Percentiles rank a stretch among this genome's conserved stretches.
Evolutionary conservation across 2,797 vertebrate genomes (phyloP).

Genomic region (Florisuga fusca): DNA sequence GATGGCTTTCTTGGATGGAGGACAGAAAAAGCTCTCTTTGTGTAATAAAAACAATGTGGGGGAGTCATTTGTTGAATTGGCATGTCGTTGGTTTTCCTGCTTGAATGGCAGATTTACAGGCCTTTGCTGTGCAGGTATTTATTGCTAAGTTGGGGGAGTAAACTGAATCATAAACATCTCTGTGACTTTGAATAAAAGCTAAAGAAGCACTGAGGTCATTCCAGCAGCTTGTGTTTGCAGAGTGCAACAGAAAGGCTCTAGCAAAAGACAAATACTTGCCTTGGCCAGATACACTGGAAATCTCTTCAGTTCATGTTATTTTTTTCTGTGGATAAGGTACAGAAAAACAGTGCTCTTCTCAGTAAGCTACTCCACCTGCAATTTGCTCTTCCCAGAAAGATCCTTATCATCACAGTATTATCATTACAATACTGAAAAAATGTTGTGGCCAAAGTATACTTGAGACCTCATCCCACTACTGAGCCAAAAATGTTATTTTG

Average conservation of each 20-base stretch:
- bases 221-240: conserved; percentile 50
- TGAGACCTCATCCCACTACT: background rate
- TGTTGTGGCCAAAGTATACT: background rate
- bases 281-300: conserved; percentile 12
- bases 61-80: conserved; percentile 68
- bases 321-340: background rate
- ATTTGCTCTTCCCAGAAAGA: background rate
- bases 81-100: conserved; percentile 53
- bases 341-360: background rate
- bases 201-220: conserved; percentile 57
- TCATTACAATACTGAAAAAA: background rate
- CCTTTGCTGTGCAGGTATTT: conserved; percentile 60
- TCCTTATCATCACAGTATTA: background rate
- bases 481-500: background rate
- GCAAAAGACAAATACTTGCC: conserved; percentile 44
- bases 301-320: background rate
- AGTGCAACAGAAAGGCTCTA: conserved; percentile 43
- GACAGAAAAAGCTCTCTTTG: conserved; percentile 37
- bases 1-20: conserved; percentile 47
- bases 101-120: conserved; percentile 74
- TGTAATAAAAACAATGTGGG: conserved; percentile 57
- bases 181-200: conserved; percentile 66
- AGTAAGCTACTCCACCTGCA: background rate
- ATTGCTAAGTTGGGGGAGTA: conserved; percentile 61
- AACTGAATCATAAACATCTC: conserved; percentile 64